Evolutionary conservation across 2,113 vertebrate species (phyloP).

Genomic region (Gallinago undulata): DNA sequence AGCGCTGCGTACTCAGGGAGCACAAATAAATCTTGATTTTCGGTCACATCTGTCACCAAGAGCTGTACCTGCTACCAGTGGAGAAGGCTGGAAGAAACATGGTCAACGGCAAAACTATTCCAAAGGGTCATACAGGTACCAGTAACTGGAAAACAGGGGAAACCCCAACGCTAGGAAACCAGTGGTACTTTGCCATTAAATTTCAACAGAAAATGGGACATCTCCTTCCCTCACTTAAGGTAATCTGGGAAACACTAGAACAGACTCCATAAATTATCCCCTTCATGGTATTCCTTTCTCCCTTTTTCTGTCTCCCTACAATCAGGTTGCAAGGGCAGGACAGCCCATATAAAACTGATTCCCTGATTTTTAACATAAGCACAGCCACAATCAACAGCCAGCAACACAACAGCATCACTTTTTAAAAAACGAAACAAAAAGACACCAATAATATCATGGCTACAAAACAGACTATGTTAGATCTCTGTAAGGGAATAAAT

Average conservation of each 20-base stretch:
- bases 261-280: background rate
- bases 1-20: fast-evolving
- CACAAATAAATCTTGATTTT: background rate
- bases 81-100: background rate
- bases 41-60: background rate
- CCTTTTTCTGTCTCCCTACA: background rate
- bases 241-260: background rate
- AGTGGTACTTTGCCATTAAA: background rate
- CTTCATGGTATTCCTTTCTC: background rate
- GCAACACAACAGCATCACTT: background rate
- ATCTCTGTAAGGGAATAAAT: background rate
- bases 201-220: background rate
- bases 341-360: background rate
- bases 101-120: background rate
- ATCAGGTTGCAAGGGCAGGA: background rate
- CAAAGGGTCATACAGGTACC: background rate
- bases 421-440: background rate
- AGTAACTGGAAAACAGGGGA: background rate
- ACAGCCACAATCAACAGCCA: background rate
- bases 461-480: background rate
- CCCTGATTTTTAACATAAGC: background rate
- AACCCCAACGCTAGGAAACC: background rate
- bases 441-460: background rate
- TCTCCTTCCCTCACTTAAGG: background rate
- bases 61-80: background rate